Base-by-base conservation (phyloP, 2,113 vertebrate genomes). In the Mola mola region DNA sequence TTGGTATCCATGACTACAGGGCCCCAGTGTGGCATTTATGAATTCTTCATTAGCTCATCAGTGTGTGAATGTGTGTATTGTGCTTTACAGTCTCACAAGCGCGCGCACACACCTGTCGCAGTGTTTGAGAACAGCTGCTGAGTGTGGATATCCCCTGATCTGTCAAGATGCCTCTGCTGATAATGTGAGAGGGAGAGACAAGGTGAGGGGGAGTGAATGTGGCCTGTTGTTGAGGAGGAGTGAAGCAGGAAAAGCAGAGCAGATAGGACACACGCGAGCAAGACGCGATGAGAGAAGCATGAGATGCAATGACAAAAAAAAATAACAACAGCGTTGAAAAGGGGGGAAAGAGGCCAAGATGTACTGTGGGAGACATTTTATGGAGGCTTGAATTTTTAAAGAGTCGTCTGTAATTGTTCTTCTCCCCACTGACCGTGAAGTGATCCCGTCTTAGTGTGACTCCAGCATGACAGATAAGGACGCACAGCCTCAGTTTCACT, bases 1-100 rank as follows among this genome's bases (percentile, higher is more conserved):
- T 69, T 58, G 62, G 87, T 88, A 75, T 81, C 82, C 80, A 83
- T 88, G 84, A 75, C 82, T 60, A 83, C 86, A 29, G 49, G 62
- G 60, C 75, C 64, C 69, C 66, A 51, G 61, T 60, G 78, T 85
- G 80, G 71, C 80, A 82, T 87, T 85, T 66, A 83, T 87, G 72
- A 87, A 82, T 81, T 78, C 78, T 86, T 88, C 49, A 87, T 85
- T 77, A 82, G 66, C 66, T 70, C 59, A 59, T 77, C 60, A 74
- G 57, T 41, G 55, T 28, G 55, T 47, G 49, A 53, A 38, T 48
- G 50, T 38, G 46, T 47, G 47, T 11, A 21, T 21, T 43, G 19
- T 42, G 19, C 20, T 20, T 19, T 24, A 46, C 48, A 46, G 28
- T 37, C 47, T 31, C 24, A 46, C 47, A 21, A 10, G 1, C 22